These are phyloP conservation scores for Elgaria multicarinata DNA, from an alignment of 2,113 vertebrate genomes.

Conservation along the genomic window DNA sequence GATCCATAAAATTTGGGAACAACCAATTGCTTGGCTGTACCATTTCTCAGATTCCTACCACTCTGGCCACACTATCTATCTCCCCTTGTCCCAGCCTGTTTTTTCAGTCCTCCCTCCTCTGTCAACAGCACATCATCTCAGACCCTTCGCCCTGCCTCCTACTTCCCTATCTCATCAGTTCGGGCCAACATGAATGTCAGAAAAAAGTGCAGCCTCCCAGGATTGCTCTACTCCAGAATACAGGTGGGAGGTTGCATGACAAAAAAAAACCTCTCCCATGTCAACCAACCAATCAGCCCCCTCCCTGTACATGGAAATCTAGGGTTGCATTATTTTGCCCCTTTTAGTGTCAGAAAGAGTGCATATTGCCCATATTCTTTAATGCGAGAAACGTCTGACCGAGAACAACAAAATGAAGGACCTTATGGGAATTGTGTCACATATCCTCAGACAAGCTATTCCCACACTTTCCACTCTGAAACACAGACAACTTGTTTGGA, in stretches of 20 bases:
- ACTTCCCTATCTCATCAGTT: not conserved
- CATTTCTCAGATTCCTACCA: not conserved
- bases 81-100: not conserved
- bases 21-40: not conserved
- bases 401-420: not conserved
- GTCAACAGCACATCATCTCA: not conserved
- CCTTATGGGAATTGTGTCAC: slow-evolving; percentile 21
- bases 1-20: not conserved
- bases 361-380: not conserved
- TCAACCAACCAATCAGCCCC: not conserved
- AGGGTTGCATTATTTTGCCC: not conserved
- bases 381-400: slow-evolving; percentile 19
- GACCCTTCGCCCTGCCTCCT: not conserved
- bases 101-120: not conserved
- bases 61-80: not conserved
- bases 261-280: not conserved
- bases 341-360: not conserved
- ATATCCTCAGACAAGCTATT: slow-evolving; percentile 38
- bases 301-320: not conserved
- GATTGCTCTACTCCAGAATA: not conserved
- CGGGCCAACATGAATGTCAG: not conserved
- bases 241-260: not conserved
- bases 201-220: not conserved
- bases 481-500: slow-evolving; percentile 47
- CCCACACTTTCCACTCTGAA: slow-evolving; percentile 56